phyloP scores from a whole-genome alignment of 2,113 vertebrate species.

The Cyprinodon variegatus region DNA sequence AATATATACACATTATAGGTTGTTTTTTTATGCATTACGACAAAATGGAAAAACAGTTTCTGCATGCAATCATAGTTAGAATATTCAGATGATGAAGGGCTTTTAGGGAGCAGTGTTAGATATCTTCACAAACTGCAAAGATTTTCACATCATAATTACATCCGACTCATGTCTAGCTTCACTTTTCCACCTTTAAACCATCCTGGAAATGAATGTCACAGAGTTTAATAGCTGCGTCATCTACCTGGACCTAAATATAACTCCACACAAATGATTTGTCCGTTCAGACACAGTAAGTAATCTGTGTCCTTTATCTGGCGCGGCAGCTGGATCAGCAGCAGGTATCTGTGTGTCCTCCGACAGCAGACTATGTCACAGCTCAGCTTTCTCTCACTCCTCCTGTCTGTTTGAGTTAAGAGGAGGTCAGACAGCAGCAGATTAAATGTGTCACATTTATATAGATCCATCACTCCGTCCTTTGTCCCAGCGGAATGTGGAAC shows the following conservation, averaged over 20 bases:
- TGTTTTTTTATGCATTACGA: neutral
- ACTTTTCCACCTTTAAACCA: neutral
- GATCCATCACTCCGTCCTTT: conserved; percentile 45
- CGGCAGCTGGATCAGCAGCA: neutral
- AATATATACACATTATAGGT: neutral
- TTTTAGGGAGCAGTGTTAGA: too few species aligned
- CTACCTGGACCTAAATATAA: conserved; percentile 3
- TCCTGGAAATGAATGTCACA: neutral
- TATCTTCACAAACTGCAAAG: too few species aligned
- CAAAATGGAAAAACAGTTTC: too few species aligned
- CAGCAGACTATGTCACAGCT: neutral
- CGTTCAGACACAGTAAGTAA: neutral
- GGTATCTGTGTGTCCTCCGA: neutral
- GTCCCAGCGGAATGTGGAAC: conserved; percentile 28
- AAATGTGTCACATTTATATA: conserved; percentile 54
- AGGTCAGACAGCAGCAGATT: conserved; percentile 49
- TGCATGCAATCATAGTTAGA: neutral
- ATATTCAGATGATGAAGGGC: neutral
- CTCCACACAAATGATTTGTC: neutral
- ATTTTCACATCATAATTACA: neutral
- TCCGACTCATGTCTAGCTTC: neutral
- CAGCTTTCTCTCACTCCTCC: neutral
- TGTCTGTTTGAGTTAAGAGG: conserved; percentile 23
- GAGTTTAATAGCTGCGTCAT: neutral
- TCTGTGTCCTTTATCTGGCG: conserved; percentile 10